Evolutionary conservation across 1,140 invertebrate species (phyloP), one percentile per base, ranked within the genome.

Genomic region (Nixonia krombeini): DNA sequence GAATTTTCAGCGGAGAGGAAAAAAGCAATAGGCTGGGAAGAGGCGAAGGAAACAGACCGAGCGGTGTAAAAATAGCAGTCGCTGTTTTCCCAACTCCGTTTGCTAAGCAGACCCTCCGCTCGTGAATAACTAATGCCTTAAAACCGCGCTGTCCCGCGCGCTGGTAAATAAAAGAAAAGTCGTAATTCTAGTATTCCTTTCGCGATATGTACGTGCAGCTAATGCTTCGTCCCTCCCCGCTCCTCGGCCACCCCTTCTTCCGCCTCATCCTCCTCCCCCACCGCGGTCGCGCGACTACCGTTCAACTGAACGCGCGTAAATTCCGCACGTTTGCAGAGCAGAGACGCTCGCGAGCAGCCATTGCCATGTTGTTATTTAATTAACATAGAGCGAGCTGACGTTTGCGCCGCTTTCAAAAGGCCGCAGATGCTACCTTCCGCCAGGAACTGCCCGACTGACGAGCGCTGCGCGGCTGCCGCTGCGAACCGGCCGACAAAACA

Each of bases 321-420:
- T 47, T 47, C 9, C 16, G 15, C 26, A 26, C 17, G 31, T 33
- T 47, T 21, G 26, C 28, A 31, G 31, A 31, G 2, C 16, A 2
- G 26, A 17, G 15, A 4, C 10, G 42, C 12, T 10, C 9, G 51
- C 55, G 56, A 41, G 37, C 23, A n/a, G n/a, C 25, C 13, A 4
- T 16, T 12, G 25, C 12, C 15, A 2, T 15, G 29, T 38, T 56
- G 21, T 61, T 72, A 70, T 70, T 70, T 42, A 66, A 72, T 72
- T 72, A 66, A 33, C 18, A 70, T 70, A 57, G 40, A 52, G 40
- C 40, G 31, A 52, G n/a, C 56, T 41, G 42, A 31, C 62, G 55
- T 65, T 65, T 52, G 62, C 15, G 46, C 26, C 17, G 42, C 46
- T 31, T 37, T 33, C 45, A 65, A 65, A 5, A 40, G 38, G 38